phyloP scores from a whole-genome alignment of 2,113 vertebrate genomes.

The Phalacrocorax carbo region DNA sequence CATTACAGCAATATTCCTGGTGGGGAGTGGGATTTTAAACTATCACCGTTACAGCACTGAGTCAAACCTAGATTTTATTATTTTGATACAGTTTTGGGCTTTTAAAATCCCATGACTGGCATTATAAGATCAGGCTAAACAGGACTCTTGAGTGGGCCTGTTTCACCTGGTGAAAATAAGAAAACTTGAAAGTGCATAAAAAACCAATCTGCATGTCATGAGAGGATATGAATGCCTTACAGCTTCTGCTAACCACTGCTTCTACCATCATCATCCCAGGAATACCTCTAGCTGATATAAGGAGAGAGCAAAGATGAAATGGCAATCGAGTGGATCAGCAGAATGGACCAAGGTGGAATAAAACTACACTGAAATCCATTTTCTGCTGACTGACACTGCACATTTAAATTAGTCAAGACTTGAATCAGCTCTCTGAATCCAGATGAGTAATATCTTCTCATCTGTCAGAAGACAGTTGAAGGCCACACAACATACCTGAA shows the following conservation, averaged over 20 bases:
- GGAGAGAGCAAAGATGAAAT: neutral
- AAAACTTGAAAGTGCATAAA: neutral
- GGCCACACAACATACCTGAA: neutral
- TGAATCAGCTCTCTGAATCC: neutral
- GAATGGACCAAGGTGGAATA: neutral
- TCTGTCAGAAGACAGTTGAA: neutral
- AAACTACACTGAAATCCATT: neutral
- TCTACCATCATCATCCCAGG: neutral
- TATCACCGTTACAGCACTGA: neutral
- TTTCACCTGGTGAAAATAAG: neutral
- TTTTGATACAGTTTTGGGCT: neutral
- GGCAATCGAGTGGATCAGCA: accelerated
- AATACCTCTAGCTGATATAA: neutral
- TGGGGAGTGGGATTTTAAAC: neutral
- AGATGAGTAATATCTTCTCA: neutral
- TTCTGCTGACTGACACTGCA: neutral
- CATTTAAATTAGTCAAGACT: neutral
- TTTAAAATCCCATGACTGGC: neutral
- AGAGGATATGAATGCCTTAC: neutral
- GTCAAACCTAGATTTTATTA: neutral
- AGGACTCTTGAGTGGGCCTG: neutral
- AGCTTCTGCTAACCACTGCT: neutral
- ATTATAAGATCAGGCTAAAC: neutral
- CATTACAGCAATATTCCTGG: neutral
- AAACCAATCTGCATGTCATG: neutral